phyloP scores from a whole-genome alignment of 2,888 invertebrate species.

The Melieria crassipennis region DNA sequence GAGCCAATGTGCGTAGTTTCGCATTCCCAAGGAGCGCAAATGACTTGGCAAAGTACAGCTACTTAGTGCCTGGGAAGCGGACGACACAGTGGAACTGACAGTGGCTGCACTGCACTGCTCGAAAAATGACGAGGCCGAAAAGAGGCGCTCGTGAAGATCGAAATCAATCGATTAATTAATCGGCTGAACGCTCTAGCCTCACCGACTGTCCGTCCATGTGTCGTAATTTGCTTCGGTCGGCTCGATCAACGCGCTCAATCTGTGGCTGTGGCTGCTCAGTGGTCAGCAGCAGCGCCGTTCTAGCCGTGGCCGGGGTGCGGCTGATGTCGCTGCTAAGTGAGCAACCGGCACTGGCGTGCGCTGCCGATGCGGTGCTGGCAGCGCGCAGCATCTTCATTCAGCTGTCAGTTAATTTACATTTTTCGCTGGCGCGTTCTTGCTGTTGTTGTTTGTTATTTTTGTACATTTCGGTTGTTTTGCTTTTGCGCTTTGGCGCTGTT shows the following conservation, averaged over 20 bases:
- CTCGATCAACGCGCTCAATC: slow-evolving; percentile 54
- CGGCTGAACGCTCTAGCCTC: too few species aligned
- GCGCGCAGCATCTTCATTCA: slow-evolving; percentile 40
- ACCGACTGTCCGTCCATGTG: too few species aligned
- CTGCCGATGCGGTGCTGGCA: slow-evolving; percentile 18
- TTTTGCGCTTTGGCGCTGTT: slow-evolving; percentile 20
- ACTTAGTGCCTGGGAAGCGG: too few species aligned
- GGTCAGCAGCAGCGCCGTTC: slow-evolving; percentile 40
- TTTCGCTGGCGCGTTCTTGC: slow-evolving; percentile 29
- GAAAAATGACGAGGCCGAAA: too few species aligned
- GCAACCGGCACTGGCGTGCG: slow-evolving; percentile 49
- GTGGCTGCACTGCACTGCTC: too few species aligned
- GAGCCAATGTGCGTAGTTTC: too few species aligned
- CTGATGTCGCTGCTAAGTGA: slow-evolving; percentile 54
- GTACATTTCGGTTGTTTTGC: slow-evolving; percentile 10
- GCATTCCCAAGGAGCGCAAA: too few species aligned
- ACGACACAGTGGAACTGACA: too few species aligned
- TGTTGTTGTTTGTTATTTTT: slow-evolving; percentile 23
- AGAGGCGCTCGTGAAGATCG: too few species aligned
- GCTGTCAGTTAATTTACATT: slow-evolving; percentile 33
- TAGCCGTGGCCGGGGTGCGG: slow-evolving; percentile 40
- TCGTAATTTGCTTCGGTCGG: slow-evolving; percentile 40
- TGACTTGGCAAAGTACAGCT: too few species aligned
- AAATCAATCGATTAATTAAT: too few species aligned
- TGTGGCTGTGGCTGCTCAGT: too few species aligned